A percentile compares a stretch with the other conserved stretches of the same genome.
These are phyloP conservation scores for Lanius ludovicianus DNA, from an alignment of 2,113 vertebrate genomes.

Conservation along the genomic window DNA sequence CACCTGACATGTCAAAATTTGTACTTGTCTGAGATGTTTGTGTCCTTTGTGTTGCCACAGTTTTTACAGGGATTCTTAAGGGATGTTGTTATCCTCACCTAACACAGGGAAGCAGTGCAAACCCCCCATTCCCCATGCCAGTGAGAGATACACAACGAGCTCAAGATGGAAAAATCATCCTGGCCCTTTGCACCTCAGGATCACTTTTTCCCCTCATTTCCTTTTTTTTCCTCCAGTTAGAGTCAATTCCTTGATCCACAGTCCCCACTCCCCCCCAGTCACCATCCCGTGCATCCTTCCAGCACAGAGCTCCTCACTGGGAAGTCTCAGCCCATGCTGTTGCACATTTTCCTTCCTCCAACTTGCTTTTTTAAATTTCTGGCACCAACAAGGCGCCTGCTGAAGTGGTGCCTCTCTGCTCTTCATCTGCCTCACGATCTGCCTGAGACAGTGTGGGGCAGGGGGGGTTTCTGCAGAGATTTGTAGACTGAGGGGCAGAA, in stretches of 20 bases:
- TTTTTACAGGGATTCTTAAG: neutral
- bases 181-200: neutral
- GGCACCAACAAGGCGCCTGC: neutral
- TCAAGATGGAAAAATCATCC: neutral
- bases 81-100: neutral
- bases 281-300: neutral
- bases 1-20: neutral
- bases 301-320: neutral
- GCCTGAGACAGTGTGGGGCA: neutral
- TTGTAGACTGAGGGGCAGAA: neutral
- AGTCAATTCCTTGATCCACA: neutral
- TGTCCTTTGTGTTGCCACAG: neutral
- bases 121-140: accelerated
- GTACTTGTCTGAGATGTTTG: neutral
- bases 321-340: neutral
- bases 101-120: neutral
- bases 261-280: neutral
- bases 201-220: neutral
- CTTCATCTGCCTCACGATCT: slow-evolving; percentile 50
- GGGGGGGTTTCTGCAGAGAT: neutral
- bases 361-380: neutral
- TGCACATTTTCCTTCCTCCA: neutral
- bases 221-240: neutral
- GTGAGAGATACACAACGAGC: accelerated
- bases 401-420: slow-evolving; percentile 35